Evolutionary conservation across 2,888 invertebrate genomes (phyloP).

Genomic region (Diploptera punctata): DNA sequence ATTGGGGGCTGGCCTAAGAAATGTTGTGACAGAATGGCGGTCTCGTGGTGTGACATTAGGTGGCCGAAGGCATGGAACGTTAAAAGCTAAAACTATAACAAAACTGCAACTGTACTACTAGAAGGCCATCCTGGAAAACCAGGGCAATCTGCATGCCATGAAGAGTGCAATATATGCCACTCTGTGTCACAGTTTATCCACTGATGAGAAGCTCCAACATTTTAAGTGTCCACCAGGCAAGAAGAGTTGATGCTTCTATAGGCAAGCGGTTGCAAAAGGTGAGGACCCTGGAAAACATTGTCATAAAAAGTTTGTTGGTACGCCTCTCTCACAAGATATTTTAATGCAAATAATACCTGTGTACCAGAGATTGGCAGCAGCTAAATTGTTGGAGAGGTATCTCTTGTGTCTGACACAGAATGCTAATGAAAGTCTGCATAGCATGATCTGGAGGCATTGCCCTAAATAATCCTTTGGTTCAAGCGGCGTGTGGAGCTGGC

Average conservation of each 20-base stretch:
- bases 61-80: too few species aligned
- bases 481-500: not conserved
- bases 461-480: not conserved
- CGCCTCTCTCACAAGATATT: not conserved
- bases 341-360: not conserved
- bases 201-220: slow-evolving; percentile 39
- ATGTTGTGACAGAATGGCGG: too few species aligned
- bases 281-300: not conserved
- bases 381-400: not conserved
- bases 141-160: too few species aligned
- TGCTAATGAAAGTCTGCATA: not conserved
- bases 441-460: not conserved
- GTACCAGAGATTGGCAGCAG: slow-evolving; percentile 4
- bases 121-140: too few species aligned
- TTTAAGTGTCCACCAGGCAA: slow-evolving; percentile 38
- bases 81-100: too few species aligned
- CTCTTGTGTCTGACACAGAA: not conserved
- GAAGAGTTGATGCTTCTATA: slow-evolving; percentile 42
- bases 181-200: slow-evolving; percentile 37
- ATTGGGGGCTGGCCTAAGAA: too few species aligned
- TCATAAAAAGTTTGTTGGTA: not conserved
- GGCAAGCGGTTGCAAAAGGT: not conserved
- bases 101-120: too few species aligned
- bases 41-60: too few species aligned
- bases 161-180: too few species aligned